Percentiles rank a stretch among this genome's conserved stretches.
Evolutionary conservation across 2,797 vertebrate genomes (phyloP).

Genomic region (Podargus strigoides): DNA sequence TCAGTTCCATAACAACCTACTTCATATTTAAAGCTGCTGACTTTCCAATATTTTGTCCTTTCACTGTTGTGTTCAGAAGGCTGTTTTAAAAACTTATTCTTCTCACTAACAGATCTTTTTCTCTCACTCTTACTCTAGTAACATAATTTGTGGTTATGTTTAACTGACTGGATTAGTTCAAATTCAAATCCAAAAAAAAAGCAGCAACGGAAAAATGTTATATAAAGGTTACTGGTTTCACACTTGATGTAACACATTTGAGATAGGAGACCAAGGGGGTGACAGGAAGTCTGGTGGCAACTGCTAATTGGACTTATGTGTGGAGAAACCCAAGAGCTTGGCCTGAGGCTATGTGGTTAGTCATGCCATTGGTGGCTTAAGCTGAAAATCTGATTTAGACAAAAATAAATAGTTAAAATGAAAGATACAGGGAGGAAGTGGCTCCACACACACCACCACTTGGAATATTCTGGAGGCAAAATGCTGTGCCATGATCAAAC

Average conservation of each 20-base stretch:
- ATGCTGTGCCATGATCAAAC: not conserved
- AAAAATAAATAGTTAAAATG: not conserved
- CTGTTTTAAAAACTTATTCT: not conserved
- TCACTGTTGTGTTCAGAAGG: not conserved
- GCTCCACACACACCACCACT: not conserved
- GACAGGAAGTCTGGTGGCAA: not conserved
- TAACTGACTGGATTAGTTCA: not conserved
- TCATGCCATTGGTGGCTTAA: not conserved
- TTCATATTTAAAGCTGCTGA: not conserved
- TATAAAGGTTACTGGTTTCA: not conserved
- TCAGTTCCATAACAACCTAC: not conserved
- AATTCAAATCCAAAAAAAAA: not conserved
- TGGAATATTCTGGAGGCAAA: not conserved
- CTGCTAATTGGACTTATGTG: not conserved
- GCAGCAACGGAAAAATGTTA: fast-evolving
- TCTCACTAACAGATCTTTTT: not conserved
- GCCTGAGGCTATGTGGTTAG: not conserved
- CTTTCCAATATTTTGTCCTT: not conserved
- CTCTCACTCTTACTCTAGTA: not conserved
- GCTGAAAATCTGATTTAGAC: not conserved
- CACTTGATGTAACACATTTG: not conserved
- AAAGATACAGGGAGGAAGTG: not conserved
- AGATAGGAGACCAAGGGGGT: not conserved
- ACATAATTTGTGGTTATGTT: not conserved
- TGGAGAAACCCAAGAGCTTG: not conserved